Evolutionary conservation across 1,140 invertebrate species (phyloP).

Genomic region (Tetranychus cinnabarinus): DNA sequence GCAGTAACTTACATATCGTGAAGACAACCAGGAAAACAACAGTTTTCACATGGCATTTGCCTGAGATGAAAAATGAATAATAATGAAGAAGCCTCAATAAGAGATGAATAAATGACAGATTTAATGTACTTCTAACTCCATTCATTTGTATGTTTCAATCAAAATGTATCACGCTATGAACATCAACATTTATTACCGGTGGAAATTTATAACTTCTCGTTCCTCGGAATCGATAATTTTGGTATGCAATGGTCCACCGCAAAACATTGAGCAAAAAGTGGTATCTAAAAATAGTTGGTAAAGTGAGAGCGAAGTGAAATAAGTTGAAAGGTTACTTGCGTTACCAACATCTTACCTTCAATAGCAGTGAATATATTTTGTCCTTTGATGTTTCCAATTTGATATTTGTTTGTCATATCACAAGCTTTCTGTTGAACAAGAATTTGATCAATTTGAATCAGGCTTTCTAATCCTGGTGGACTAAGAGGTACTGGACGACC

Average conservation of each 20-base stretch:
- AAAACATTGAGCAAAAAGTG: slow-evolving; percentile 46
- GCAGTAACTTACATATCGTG: slow-evolving; percentile 27
- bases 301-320: not conserved
- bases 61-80: not conserved
- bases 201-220: slow-evolving; percentile 48
- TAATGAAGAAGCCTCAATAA: not conserved
- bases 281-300: slow-evolving; percentile 11
- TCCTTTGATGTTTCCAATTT: not conserved
- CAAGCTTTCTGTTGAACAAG: slow-evolving; percentile 10
- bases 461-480: slow-evolving; percentile 8
- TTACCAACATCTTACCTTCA: not conserved
- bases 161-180: too few relatives aligned
- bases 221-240: slow-evolving; percentile 49
- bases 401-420: slow-evolving; percentile 1
- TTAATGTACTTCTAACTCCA: too few relatives aligned
- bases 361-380: not conserved
- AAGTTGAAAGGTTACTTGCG: not conserved
- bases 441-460: slow-evolving; percentile 7
- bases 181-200: slow-evolving; percentile 25
- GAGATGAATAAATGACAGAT: too few relatives aligned
- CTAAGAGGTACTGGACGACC: too few relatives aligned
- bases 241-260: slow-evolving; percentile 62
- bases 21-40: slow-evolving; percentile 58
- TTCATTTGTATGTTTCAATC: slow-evolving; percentile 16
- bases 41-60: slow-evolving; percentile 46